A percentile compares a stretch with the other conserved stretches of the same genome.
Conservation (phyloP, 1,140 invertebrate genomes). For the Drosophila orena region DNA sequence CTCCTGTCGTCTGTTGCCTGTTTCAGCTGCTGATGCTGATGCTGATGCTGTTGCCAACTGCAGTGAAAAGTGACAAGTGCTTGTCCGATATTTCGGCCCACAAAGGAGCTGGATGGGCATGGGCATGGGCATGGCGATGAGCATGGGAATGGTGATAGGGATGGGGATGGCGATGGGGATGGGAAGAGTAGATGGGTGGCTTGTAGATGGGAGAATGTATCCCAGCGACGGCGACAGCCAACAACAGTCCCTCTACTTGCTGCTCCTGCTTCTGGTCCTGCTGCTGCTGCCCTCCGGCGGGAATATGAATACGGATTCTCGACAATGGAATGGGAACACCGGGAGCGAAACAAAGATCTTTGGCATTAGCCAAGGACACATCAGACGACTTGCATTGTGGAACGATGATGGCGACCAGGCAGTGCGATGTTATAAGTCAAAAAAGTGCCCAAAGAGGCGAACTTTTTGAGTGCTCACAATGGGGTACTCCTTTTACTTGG, state of each 20-base stretch:
- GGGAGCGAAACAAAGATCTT: constrained; percentile 8
- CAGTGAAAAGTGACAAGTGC: constrained; percentile 29
- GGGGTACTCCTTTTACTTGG: not conserved
- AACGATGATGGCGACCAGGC: not conserved
- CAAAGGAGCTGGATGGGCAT: not conserved
- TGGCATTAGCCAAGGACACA: constrained; percentile 8
- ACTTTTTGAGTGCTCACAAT: not conserved
- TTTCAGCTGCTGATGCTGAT: not conserved
- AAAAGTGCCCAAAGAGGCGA: constrained; percentile 7
- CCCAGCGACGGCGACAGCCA: not conserved
- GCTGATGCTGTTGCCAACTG: constrained; percentile 13
- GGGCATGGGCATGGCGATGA: too few relatives aligned
- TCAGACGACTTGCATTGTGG: not conserved
- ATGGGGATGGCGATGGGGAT: too few relatives aligned
- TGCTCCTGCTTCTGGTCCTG: too few relatives aligned
- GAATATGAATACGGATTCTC: constrained; percentile 15
- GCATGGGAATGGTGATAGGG: not conserved
- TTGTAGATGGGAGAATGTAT: not conserved
- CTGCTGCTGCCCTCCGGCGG: not conserved
- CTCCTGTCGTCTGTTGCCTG: not conserved
- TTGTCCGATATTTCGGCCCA: constrained; percentile 13
- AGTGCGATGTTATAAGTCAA: constrained; percentile 4
- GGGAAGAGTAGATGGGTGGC: too few relatives aligned
- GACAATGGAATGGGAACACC: constrained; percentile 10
- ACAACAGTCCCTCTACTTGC: constrained; percentile 2